Evolutionary conservation across 2,888 invertebrate genomes (phyloP).

Genomic region (Marasmarcha lunaedactyla): DNA sequence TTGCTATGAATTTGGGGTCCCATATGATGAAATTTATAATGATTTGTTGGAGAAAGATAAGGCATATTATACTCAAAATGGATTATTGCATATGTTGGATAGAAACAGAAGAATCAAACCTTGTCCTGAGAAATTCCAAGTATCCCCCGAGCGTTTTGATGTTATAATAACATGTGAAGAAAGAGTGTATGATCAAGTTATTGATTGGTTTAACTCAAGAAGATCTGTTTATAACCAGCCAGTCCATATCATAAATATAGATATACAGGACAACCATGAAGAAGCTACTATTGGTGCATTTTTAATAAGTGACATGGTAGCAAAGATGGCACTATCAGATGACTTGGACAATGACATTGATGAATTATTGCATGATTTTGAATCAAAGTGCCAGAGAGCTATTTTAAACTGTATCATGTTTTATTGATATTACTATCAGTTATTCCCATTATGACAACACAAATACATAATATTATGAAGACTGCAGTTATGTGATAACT

Average conservation of each 20-base stretch:
- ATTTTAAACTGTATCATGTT: constrained; percentile 95
- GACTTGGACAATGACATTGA: constrained; percentile 98
- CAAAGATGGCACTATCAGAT: constrained; percentile 87
- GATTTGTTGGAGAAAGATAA: constrained; percentile 93
- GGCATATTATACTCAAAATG: constrained; percentile 96
- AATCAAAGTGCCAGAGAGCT: constrained; percentile 85
- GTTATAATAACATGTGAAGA: constrained; percentile 98
- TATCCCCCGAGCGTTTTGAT: constrained; percentile 90
- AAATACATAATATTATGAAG: no score
- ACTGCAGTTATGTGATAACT: no score
- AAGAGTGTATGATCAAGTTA: constrained; percentile 97
- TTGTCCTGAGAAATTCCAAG: constrained; percentile 95
- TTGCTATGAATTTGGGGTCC: constrained; percentile 95
- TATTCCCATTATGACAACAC: no score
- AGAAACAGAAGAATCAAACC: constrained; percentile 95
- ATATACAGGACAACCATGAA: constrained; percentile 99
- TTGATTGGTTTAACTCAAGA: constrained; percentile 90
- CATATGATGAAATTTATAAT: constrained; percentile 96
- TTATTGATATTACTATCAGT: constrained; percentile 73
- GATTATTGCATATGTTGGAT: constrained; percentile 97
- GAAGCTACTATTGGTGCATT: constrained; percentile 99
- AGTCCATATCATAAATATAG: constrained; percentile 97
- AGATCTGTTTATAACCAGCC: constrained; percentile 85
- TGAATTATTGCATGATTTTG: constrained; percentile 94
- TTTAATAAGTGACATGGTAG: constrained; percentile 95